Base-by-base conservation (phyloP, 2,113 vertebrate species). In the Crotalus tigris region DNA sequence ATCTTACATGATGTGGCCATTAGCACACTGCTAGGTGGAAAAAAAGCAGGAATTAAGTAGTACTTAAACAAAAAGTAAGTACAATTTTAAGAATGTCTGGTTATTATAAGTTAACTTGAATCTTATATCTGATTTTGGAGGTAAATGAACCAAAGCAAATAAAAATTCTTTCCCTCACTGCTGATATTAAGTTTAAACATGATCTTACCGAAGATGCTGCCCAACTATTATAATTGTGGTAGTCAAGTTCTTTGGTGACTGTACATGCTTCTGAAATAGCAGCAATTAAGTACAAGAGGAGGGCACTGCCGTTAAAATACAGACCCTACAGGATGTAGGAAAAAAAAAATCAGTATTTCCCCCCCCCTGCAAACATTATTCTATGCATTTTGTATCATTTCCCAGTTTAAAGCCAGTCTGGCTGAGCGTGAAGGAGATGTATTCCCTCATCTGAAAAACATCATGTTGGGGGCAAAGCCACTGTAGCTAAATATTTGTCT, bases 141-240 rank as follows among this genome's bases (percentile, higher is more conserved):
- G 54, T 85, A 29, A 29, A 39, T 58, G 49, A 55, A 46, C 23
- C 59, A 19, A 21, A 92, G 58, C 17, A 24, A n/a, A 46, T 29
- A 59, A 21, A 61, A 8, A 87, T 10, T 15, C 9, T 21, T 85
- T 21, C 12, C 46, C 15, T 19, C 15, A 8, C 46, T 39, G 21
- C 33, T 23, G 29, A 15, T 59, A 57, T 24, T 59, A 81, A 33
- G 17, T 7, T 49, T 89, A 55, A 87, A 91, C 58, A 17, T 5
- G 0, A 94, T 98, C 98, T 98, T 97, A 99, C 99, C 92, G 98
- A 98, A 11, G 99, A 99, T 94, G 98, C 98, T 1, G 98, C 97
- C 99, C 99, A 99, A 96, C 99, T 98, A 97, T 98, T 98, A 97
- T 98, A 99, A 96, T 98, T 98, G 97, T 99, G 98, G n/a, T 96